Conservation (phyloP, 2,888 invertebrate genomes). For the Trachelus tabidus region DNA sequence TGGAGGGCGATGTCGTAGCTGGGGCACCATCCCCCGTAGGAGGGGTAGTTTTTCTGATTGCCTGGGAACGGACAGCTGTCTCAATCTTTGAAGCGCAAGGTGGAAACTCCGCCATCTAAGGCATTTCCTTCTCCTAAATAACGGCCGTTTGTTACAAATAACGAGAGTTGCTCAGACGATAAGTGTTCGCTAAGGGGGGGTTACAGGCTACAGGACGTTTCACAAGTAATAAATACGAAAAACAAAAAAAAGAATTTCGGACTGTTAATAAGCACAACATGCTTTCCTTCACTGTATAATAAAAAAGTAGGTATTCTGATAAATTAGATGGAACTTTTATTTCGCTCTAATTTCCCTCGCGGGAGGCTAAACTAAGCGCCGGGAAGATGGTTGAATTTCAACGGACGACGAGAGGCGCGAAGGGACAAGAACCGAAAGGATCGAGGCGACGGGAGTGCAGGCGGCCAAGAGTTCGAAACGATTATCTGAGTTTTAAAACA, state of each 20-base stretch:
- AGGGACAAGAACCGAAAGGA: slow-evolving; percentile 9
- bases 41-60: slow-evolving; percentile 63
- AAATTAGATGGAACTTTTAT: slow-evolving; percentile 57
- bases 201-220: slow-evolving; percentile 10
- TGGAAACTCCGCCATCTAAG: slow-evolving; percentile 21
- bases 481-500: slow-evolving; percentile 64
- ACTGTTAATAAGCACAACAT: neutral
- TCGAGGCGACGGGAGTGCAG: slow-evolving; percentile 13
- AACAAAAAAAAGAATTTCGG: neutral
- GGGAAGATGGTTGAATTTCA: slow-evolving; percentile 12
- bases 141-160: slow-evolving; percentile 44
- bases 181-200: neutral
- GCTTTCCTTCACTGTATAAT: neutral
- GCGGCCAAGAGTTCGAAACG: slow-evolving; percentile 51
- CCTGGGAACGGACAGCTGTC: slow-evolving; percentile 64
- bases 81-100: slow-evolving; percentile 48
- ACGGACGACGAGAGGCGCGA: slow-evolving; percentile 22
- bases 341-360: slow-evolving; percentile 52
- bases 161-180: slow-evolving; percentile 31
- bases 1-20: slow-evolving; percentile 1
- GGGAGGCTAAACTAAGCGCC: slow-evolving; percentile 28
- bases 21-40: slow-evolving; percentile 7
- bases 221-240: neutral
- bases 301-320: slow-evolving; percentile 4
- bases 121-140: slow-evolving; percentile 43